Base-by-base conservation (phyloP, 35 echinoderm and acorn worm genomes). In the Acanthaster planci region DNA sequence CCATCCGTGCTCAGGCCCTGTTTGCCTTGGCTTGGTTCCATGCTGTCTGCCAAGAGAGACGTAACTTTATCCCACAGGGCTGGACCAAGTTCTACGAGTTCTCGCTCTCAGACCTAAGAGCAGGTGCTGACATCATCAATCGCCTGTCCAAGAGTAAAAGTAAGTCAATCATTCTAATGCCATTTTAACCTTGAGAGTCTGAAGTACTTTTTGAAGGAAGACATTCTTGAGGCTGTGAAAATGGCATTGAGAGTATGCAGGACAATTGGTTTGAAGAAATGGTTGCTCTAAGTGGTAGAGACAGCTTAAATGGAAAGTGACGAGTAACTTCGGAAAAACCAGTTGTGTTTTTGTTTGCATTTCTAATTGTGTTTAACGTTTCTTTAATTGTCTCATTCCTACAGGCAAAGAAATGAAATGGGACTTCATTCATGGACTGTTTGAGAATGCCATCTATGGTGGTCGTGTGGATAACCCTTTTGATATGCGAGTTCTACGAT, bases 61-160 rank as follows among this genome's bases (percentile, higher is more conserved):
- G 96, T 21, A 99, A 99, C 76, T 99, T 88, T 52, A 99, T 99
- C 78, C 96, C 95, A 6, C 96, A 99, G 82, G 96, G 96, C 23
- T 99, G 96, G 96, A 99, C 96, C 55, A 99, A 99, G 57, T 99
- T 94, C 68, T 97, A 99, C 42, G 96, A 99, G 64, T 99, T 99
- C 83, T 93, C 96, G 19, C 57, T 94, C 60, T 93, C 92, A 10
- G 96, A 99, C 53, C 78, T 99, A 8, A 91, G 88, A 80, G 92
- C 96, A 40, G 96, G 96, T 8, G 96, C 96, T 35, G 96, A 99
- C 72, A 99, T 99, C 72, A 99, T 99, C 44, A 83, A 99, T 68
- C 85, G 96, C 40, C 55, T 94, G 44, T 84, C 92, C 55, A 44
- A 19, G 3, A 81, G 89, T 7, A 89, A 91, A 83, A 82, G 96